Evolutionary conservation across 2,113 vertebrate genomes (phyloP).

Genomic region (Pollimyrus isidori): DNA sequence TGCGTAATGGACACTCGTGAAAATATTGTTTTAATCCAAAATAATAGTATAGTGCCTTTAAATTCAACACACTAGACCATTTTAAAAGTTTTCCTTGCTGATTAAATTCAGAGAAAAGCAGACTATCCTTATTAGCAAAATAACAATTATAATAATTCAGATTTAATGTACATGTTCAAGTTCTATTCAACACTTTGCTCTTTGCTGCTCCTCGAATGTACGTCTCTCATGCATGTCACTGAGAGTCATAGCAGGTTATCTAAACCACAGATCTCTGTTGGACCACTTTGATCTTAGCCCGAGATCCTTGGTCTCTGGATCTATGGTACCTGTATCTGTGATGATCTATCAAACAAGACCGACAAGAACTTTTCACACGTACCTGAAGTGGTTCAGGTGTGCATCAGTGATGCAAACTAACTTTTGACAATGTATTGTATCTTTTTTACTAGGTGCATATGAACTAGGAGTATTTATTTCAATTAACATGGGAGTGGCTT

Average conservation of each 20-base stretch:
- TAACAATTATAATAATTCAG: not conserved
- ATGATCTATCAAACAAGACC: not conserved
- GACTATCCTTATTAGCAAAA: not conserved
- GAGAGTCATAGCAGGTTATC: not conserved
- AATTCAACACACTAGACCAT: slow-evolving; percentile 69
- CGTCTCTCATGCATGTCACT: not conserved
- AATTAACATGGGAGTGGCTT: not conserved
- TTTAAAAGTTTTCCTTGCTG: slow-evolving; percentile 78
- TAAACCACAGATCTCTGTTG: not conserved
- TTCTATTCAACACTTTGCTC: not conserved
- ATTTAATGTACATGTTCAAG: not conserved
- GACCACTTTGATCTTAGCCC: not conserved
- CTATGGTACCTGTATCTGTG: not conserved
- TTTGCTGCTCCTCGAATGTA: not conserved
- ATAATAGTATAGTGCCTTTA: slow-evolving; percentile 80
- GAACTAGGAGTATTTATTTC: not conserved
- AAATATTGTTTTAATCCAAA: slow-evolving; percentile 61
- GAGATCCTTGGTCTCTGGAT: not conserved
- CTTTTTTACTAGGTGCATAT: not conserved
- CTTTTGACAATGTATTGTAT: not conserved
- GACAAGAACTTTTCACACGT: not conserved
- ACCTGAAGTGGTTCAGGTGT: not conserved
- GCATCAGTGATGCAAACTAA: not conserved
- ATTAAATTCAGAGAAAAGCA: slow-evolving; percentile 38
- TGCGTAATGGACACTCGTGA: slow-evolving; percentile 44